These are phyloP conservation scores for Megaustenia siamemsis DNA, from an alignment of 2,888 invertebrate species.

Conservation along the genomic window DNA sequence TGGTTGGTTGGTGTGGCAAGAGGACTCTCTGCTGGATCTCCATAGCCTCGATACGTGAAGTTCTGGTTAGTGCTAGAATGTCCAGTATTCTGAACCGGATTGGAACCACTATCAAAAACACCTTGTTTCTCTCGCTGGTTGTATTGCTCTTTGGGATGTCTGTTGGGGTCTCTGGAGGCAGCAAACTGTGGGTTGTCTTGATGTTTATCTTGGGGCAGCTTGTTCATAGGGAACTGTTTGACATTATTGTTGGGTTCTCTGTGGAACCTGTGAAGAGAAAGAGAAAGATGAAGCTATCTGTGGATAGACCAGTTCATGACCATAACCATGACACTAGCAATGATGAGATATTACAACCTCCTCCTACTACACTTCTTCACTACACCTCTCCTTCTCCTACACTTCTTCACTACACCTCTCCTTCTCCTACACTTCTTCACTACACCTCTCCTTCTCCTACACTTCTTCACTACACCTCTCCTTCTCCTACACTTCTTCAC, in stretches of 20 bases:
- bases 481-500: no score
- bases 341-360: no score
- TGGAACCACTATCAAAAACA: background rate
- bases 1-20: conserved; percentile 11
- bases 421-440: no score
- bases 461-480: no score
- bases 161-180: background rate
- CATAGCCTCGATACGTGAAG: conserved; percentile 43
- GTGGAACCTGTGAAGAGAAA: conserved; percentile 59
- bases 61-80: background rate
- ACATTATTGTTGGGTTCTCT: conserved; percentile 59
- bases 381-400: no score
- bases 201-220: background rate
- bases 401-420: no score
- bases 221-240: conserved; percentile 33
- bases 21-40: conserved; percentile 43
- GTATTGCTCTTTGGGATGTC: background rate
- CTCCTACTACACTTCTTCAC: no score
- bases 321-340: no score
- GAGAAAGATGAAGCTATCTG: no score
- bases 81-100: background rate
- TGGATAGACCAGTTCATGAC: no score
- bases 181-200: background rate
- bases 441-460: no score
- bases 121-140: background rate